A percentile compares a stretch with the other conserved stretches of the same genome.
These are phyloP conservation scores for Dromius quadrimaculatus DNA, from an alignment of 2,888 invertebrate species.

Conservation along the genomic window DNA sequence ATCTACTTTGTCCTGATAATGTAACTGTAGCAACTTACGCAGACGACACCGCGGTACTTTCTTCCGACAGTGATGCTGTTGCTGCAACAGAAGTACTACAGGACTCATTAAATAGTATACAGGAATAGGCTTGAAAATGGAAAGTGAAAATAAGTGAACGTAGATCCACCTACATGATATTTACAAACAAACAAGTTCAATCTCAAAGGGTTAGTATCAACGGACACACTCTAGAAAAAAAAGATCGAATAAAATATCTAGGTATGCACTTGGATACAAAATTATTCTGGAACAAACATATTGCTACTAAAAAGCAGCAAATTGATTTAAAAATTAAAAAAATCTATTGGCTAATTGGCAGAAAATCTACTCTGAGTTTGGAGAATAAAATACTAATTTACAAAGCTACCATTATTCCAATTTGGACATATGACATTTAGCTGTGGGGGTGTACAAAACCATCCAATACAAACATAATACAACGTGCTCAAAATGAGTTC, in stretches of 20 bases:
- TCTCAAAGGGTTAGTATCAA: conserved; percentile 53
- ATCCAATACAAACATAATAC: background rate
- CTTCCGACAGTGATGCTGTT: background rate
- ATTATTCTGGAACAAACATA: conserved; percentile 4
- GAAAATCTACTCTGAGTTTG: no score
- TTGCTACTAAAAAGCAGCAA: conserved; percentile 9
- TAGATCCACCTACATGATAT: conserved; percentile 54
- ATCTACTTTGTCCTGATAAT: background rate
- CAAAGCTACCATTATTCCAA: conserved; percentile 7
- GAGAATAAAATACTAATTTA: conserved; percentile 11
- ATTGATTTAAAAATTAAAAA: conserved; percentile 2
- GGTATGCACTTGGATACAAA: conserved; percentile 6
- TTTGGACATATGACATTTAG: conserved; percentile 28
- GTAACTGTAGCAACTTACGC: no score
- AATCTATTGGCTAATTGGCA: no score
- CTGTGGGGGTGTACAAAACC: conserved; percentile 11
- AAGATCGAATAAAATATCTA: no score
- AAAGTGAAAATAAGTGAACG: conserved; percentile 51
- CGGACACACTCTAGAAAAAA: conserved; percentile 53
- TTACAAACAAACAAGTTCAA: conserved; percentile 55
- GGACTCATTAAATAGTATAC: conserved; percentile 5
- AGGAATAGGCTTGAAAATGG: conserved; percentile 53
- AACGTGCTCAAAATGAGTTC: no score
- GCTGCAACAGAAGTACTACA: background rate
- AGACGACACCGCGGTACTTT: no score